Conservation (phyloP, 1,140 invertebrate species). For the Eueides isabella region DNA sequence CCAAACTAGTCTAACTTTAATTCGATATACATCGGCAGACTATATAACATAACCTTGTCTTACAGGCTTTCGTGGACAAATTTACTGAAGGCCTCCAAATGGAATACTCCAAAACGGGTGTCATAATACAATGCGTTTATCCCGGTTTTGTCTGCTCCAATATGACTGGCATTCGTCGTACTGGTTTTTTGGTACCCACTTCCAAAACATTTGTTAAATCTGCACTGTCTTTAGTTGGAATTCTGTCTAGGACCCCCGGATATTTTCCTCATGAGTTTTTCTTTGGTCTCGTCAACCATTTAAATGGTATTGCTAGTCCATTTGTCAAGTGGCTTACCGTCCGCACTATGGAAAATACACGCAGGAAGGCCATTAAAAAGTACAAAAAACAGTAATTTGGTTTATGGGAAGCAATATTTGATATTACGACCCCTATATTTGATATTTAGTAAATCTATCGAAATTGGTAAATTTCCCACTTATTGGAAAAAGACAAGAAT, state of each 20-base stretch:
- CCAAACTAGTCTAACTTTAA: too few species aligned
- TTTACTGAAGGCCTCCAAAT: conserved; percentile 90
- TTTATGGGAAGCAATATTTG: conserved; percentile 11
- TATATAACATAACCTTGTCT: too few species aligned
- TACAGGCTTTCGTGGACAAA: conserved; percentile 91
- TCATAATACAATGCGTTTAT: conserved; percentile 92
- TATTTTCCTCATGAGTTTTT: conserved; percentile 90
- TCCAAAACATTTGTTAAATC: conserved; percentile 90
- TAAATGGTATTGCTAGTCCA: conserved; percentile 82
- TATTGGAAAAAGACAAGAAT: too few species aligned
- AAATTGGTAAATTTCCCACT: too few species aligned
- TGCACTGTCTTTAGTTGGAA: conserved; percentile 90
- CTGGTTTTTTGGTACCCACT: conserved; percentile 90
- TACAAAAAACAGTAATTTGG: conserved; percentile 63
- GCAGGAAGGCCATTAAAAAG: conserved; percentile 60
- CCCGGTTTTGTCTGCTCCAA: conserved; percentile 96
- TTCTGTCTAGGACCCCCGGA: conserved; percentile 88
- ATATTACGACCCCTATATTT: too few species aligned
- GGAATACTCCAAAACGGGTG: conserved; percentile 90
- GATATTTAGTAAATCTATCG: too few species aligned
- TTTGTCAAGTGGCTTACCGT: conserved; percentile 84
- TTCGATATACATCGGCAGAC: too few species aligned
- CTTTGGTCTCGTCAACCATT: conserved; percentile 79
- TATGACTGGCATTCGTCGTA: conserved; percentile 92
- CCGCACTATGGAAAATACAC: conserved; percentile 84